These are phyloP conservation scores for Rhinogobio ventralis DNA, from an alignment of 2,797 vertebrate genomes.

Conservation along the genomic window DNA sequence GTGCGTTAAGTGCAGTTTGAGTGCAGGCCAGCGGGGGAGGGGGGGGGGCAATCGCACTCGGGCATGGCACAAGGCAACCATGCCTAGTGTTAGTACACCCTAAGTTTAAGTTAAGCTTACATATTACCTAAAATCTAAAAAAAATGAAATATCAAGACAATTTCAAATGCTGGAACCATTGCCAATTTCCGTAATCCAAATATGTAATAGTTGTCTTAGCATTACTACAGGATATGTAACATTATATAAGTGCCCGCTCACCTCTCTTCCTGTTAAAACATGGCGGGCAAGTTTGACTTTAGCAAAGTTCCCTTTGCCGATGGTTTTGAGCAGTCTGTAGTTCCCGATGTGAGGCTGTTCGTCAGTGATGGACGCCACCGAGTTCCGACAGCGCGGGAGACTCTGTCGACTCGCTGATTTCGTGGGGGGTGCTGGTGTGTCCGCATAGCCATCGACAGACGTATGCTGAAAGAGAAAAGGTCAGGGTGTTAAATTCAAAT, in stretches of 20 bases:
- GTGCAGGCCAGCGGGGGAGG: no score
- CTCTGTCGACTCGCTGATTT: slow-evolving; percentile 87
- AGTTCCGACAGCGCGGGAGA: slow-evolving; percentile 83
- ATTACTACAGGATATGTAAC: background rate
- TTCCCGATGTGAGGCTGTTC: slow-evolving; percentile 88
- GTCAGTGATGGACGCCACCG: slow-evolving; percentile 81
- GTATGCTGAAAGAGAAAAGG: slow-evolving; percentile 76
- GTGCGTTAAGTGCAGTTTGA: no score
- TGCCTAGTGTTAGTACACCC: no score
- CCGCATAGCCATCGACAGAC: slow-evolving; percentile 82
- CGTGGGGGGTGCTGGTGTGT: slow-evolving; percentile 81
- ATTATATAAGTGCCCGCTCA: slow-evolving; percentile 62
- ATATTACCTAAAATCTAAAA: background rate
- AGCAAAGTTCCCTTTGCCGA: slow-evolving; percentile 89
- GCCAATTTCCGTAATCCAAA: background rate
- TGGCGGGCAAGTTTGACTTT: slow-evolving; percentile 88
- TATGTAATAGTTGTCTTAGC: background rate
- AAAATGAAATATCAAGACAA: background rate
- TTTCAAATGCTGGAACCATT: background rate
- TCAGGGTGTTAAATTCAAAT: background rate
- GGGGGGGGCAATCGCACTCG: no score
- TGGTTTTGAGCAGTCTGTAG: slow-evolving; percentile 87
- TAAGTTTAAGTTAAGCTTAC: background rate
- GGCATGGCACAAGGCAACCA: no score
- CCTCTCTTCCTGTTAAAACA: slow-evolving; percentile 86